Evolutionary conservation across 92 coral and sea anemone genomes (phyloP).

Genomic region (Heteractis magnifica): DNA sequence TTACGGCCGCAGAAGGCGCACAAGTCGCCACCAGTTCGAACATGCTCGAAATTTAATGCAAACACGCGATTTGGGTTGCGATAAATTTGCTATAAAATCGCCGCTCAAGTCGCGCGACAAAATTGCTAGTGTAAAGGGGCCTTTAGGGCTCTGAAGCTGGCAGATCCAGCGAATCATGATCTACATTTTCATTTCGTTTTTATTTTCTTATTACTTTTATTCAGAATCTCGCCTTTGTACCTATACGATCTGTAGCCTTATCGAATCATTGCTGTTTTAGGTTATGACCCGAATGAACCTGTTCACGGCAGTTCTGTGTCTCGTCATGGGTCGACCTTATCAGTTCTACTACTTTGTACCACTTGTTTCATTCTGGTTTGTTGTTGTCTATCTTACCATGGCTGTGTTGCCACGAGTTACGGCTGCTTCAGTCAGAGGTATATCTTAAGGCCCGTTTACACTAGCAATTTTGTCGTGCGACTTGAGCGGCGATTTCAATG

Average conservation of each 20-base stretch:
- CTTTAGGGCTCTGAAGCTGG: no score
- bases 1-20: no score
- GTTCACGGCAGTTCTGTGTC: slow-evolving; percentile 78
- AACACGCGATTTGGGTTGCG: neutral
- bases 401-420: slow-evolving; percentile 83
- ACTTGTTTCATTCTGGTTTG: slow-evolving; percentile 91
- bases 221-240: neutral
- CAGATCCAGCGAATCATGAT: no score
- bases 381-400: slow-evolving; percentile 67
- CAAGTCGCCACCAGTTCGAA: no score
- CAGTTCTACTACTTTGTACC: slow-evolving; percentile 99
- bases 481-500: no score
- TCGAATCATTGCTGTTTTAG: slow-evolving; percentile 37
- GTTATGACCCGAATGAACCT: slow-evolving; percentile 92
- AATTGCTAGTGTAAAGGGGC: no score
- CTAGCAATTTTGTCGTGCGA: no score
- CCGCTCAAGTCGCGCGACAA: no score
- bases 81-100: neutral
- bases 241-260: neutral
- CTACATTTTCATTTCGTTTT: no score
- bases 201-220: no score
- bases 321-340: slow-evolving; percentile 95
- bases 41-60: no score
- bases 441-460: no score
- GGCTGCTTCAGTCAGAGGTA: slow-evolving; percentile 85